phyloP scores from a whole-genome alignment of 2,797 vertebrate species.

The Sparidentex hasta region DNA sequence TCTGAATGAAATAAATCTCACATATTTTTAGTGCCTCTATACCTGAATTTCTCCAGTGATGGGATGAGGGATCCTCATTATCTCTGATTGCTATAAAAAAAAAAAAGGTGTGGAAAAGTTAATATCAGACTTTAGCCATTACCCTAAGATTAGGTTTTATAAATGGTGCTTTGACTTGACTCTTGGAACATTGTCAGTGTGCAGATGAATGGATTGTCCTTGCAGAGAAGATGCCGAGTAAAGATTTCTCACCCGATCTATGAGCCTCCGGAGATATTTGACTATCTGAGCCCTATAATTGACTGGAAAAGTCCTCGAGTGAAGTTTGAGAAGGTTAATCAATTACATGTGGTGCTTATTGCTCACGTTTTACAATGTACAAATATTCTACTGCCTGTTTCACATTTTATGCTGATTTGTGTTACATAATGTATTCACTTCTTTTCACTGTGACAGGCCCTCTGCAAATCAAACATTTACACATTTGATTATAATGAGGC shows the following conservation, averaged over 20 bases:
- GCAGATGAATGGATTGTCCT: conserved; percentile 38
- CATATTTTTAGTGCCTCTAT: conserved; percentile 35
- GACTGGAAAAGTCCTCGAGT: conserved; percentile 37
- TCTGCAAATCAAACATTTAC: conserved; percentile 7
- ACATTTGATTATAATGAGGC: background rate
- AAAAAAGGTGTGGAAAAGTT: conserved; percentile 31
- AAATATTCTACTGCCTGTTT: background rate
- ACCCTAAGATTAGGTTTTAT: conserved; percentile 1
- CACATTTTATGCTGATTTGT: background rate
- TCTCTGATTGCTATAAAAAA: conserved; percentile 88
- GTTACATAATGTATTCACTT: background rate
- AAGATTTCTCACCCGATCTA: conserved; percentile 34
- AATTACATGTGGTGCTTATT: conserved; percentile 27
- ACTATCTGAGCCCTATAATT: conserved; percentile 30
- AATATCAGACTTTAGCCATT: background rate
- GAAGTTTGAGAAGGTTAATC: conserved; percentile 53
- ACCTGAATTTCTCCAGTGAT: conserved; percentile 99
- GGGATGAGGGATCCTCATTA: conserved; percentile 88
- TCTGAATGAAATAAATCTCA: background rate
- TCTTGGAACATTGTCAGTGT: conserved; percentile 26
- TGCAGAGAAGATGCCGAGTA: conserved; percentile 23
- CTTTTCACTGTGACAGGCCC: background rate
- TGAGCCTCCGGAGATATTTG: conserved; percentile 26
- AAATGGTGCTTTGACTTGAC: conserved; percentile 7
- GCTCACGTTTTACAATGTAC: background rate